Conservation (phyloP, 2,113 vertebrate species). For the Amblyopsis rosae region DNA sequence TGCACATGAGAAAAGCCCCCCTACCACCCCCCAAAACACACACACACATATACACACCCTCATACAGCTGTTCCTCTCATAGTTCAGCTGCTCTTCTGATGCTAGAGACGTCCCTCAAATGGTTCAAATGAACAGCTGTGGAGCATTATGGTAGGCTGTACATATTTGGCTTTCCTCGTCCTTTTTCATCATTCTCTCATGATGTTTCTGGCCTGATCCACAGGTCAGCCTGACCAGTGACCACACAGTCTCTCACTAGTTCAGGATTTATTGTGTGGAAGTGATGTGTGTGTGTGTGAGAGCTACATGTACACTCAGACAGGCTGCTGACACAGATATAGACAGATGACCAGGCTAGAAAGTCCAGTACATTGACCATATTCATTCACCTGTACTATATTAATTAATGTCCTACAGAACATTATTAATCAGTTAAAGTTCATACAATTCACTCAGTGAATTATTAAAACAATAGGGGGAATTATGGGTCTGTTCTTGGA, state of each 20-base stretch:
- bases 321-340: slow-evolving; percentile 45
- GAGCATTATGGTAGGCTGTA: too few relatives aligned
- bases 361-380: too few relatives aligned
- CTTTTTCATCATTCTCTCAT: too few relatives aligned
- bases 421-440: too few relatives aligned
- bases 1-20: slow-evolving; percentile 8
- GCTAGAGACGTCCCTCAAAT: slow-evolving; percentile 42
- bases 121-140: slow-evolving; percentile 56
- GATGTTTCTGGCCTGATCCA: background rate
- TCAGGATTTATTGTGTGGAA: too few relatives aligned
- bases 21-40: slow-evolving; percentile 30
- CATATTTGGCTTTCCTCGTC: too few relatives aligned
- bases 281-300: background rate
- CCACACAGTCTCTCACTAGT: slow-evolving; percentile 15
- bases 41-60: background rate
- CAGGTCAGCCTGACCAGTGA: background rate
- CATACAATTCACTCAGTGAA: too few relatives aligned
- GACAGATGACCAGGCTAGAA: too few relatives aligned
- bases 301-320: slow-evolving; percentile 3
- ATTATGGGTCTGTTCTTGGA: too few relatives aligned
- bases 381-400: too few relatives aligned
- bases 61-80: slow-evolving; percentile 42
- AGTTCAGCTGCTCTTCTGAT: slow-evolving; percentile 52
- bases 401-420: too few relatives aligned
- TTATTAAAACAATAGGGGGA: too few relatives aligned